These are phyloP conservation scores for Turritopsis dohrnii DNA, from an alignment of 30 jellyfish, hydroid and myxozoan genomes.

Conservation along the genomic window DNA sequence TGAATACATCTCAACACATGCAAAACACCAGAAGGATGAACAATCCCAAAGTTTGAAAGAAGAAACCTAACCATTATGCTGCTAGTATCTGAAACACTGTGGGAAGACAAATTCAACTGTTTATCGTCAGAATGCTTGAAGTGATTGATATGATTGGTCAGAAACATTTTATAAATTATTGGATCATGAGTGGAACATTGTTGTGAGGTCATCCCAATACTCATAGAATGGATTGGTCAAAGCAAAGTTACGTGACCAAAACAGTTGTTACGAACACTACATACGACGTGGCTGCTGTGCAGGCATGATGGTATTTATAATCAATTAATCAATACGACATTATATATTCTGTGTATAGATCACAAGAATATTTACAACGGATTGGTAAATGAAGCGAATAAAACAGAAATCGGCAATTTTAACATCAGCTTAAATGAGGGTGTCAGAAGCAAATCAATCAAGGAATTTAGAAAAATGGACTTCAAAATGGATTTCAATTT, in stretches of 20 bases:
- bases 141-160: slow-evolving; percentile 56
- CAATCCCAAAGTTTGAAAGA: background rate
- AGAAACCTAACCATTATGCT: background rate
- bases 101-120: slow-evolving; percentile 72
- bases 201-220: slow-evolving; percentile 61
- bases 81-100: slow-evolving; percentile 46
- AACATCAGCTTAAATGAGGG: too few species aligned
- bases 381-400: slow-evolving; percentile 3
- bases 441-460: too few species aligned
- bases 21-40: background rate
- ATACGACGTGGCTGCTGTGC: slow-evolving; percentile 56
- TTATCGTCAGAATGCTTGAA: slow-evolving; percentile 42
- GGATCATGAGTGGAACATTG: slow-evolving; percentile 82
- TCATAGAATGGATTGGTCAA: background rate
- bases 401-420: too few species aligned
- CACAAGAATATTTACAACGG: too few species aligned
- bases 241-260: slow-evolving; percentile 60
- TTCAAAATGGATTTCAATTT: too few species aligned
- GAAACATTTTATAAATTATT: slow-evolving; percentile 56
- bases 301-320: slow-evolving; percentile 77
- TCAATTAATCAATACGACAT: slow-evolving; percentile 16
- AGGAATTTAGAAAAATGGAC: too few species aligned
- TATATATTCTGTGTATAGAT: too few species aligned
- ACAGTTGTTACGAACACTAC: slow-evolving; percentile 66
- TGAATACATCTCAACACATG: background rate